phyloP scores from a whole-genome alignment of 2,888 invertebrate genomes.

The Amiota minor region DNA sequence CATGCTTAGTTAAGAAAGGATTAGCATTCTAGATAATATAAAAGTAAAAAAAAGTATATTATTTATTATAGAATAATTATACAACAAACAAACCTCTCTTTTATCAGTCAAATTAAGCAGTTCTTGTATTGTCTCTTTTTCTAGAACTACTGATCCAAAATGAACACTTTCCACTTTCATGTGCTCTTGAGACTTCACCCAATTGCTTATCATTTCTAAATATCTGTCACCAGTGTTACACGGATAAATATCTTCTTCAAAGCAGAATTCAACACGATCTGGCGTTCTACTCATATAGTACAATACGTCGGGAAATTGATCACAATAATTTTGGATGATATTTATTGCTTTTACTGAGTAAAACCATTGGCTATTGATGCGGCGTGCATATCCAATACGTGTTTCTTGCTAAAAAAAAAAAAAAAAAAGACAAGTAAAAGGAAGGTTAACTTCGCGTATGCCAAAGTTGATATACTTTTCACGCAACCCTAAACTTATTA shows the following conservation, averaged over 20 bases:
- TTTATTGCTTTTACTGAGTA: slow-evolving; percentile 85
- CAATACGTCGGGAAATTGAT: slow-evolving; percentile 83
- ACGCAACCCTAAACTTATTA: no score
- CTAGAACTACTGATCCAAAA: slow-evolving; percentile 82
- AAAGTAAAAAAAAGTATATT: not conserved
- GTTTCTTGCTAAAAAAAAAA: slow-evolving; percentile 76
- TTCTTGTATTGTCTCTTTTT: slow-evolving; percentile 77
- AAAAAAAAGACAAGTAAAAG: not conserved
- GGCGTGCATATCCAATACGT: slow-evolving; percentile 87
- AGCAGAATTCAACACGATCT: slow-evolving; percentile 77
- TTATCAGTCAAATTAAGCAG: slow-evolving; percentile 72
- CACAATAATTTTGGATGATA: slow-evolving; percentile 81
- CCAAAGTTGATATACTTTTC: no score
- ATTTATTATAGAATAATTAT: no score
- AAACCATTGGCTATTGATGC: slow-evolving; percentile 81
- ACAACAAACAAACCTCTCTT: slow-evolving; percentile 64
- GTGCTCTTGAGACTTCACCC: slow-evolving; percentile 84
- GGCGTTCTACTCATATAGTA: slow-evolving; percentile 74
- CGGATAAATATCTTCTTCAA: slow-evolving; percentile 81
- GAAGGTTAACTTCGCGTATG: no score
- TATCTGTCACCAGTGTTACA: slow-evolving; percentile 70
- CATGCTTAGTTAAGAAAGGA: slow-evolving; percentile 73
- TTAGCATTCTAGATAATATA: no score
- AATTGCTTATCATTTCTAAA: slow-evolving; percentile 76
- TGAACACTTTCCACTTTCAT: slow-evolving; percentile 77